Base-by-base conservation (phyloP, 2,888 invertebrate genomes). In the Tribolium freemani region DNA sequence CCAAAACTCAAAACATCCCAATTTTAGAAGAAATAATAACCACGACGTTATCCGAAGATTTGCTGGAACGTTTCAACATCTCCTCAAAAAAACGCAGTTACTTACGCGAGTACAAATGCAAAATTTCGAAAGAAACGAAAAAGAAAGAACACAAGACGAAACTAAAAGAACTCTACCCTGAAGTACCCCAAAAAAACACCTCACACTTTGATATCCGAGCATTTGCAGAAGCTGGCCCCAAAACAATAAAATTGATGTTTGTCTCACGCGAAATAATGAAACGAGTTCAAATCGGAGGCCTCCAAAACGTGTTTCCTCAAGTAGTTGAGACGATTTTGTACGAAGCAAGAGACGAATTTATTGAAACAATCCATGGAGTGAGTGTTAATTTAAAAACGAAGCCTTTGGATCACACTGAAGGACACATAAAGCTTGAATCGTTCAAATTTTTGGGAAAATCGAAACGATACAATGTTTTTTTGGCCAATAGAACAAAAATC, bases 401-500 rank as follows among this genome's bases (percentile, higher is more conserved):
- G 38, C 90, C 91, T 61, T 83, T 88, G 44, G 90, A 90, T 0
- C 89, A 90, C 45, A 46, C 5, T 5, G 88, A 89, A 4, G 86
- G 89, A 2, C 87, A 85, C 11, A 86, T 88, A 71, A 87, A 87
- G 73, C 88, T 91, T 80, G 85, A 87, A 20, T 85, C 89, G 71
- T 91, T 91, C 80, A 91, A 91, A 82, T 89, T 88, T 76, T 87
- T 89, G 0, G 94, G 93, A 0, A 87, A 89, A 74, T 92, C 93
- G 0, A 81, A 87, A n/a, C 88, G 89, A 76, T 91, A 91, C 79
- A 81, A 86, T 0, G 88, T 86, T 74, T 93, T 90, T 87, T 69
- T 92, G 6, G 87, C 85, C 74, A 90, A 87, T 80, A 88, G 90
- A 46, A 88, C 88, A 48, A 88, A 88, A 77, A 81, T 94, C 0